phyloP scores from a whole-genome alignment of 2,797 vertebrate species.

The Mastacembelus armatus region DNA sequence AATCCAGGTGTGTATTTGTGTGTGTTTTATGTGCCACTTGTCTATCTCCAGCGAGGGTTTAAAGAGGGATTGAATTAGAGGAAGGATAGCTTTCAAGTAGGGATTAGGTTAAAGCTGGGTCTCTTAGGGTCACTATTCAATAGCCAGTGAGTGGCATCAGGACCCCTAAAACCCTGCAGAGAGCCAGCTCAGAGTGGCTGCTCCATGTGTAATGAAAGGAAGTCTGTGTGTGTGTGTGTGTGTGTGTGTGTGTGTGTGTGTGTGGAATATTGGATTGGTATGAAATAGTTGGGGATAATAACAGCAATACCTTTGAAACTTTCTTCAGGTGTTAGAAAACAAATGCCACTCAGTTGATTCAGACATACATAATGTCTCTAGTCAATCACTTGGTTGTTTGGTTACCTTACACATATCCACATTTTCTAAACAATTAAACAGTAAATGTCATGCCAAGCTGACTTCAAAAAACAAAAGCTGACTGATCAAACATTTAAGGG shows the following conservation, averaged over 20 bases:
- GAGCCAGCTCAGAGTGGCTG: slow-evolving; percentile 25
- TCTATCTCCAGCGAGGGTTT: slow-evolving; percentile 66
- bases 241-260: slow-evolving; percentile 9
- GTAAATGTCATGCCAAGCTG: background rate
- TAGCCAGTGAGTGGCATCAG: slow-evolving; percentile 62
- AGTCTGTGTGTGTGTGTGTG: background rate
- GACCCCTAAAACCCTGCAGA: slow-evolving; percentile 57
- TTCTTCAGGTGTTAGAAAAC: background rate
- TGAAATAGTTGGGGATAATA: slow-evolving; percentile 9
- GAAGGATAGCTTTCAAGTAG: slow-evolving; percentile 76
- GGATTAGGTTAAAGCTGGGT: slow-evolving; percentile 78
- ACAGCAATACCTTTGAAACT: slow-evolving; percentile 27
- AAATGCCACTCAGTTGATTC: background rate
- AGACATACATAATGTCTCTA: background rate
- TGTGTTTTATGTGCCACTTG: slow-evolving; percentile 37
- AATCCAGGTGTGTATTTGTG: slow-evolving; percentile 49
- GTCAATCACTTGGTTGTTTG: background rate
- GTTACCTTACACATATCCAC: background rate
- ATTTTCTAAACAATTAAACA: too few species aligned
- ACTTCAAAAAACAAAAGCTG: background rate
- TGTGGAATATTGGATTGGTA: slow-evolving; percentile 17
- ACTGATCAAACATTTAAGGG: background rate
- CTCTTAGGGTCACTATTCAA: slow-evolving; percentile 77
- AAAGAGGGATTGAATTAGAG: slow-evolving; percentile 69
- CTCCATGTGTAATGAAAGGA: slow-evolving; percentile 40